Evolutionary conservation across 2,888 invertebrate species (phyloP).

Genomic region (Ennomos fuscantarius): DNA sequence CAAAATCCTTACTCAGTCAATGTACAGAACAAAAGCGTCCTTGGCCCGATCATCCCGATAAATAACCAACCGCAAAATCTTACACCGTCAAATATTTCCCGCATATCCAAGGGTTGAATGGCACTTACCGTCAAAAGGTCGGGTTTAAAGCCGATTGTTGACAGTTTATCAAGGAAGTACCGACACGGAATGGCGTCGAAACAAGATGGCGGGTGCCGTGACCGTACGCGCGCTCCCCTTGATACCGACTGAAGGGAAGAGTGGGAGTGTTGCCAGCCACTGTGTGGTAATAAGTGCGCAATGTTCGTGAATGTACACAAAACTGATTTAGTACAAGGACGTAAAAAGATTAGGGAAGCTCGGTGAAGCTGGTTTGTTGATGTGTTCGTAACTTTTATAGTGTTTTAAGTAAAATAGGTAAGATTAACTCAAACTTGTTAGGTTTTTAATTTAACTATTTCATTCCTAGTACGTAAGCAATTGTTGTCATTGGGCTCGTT

Average conservation of each 20-base stretch:
- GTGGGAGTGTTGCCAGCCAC: slow-evolving; percentile 27
- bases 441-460: no score
- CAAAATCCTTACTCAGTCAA: slow-evolving; percentile 21
- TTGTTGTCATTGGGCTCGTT: no score
- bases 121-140: slow-evolving; percentile 30
- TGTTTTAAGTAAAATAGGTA: no score
- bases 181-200: slow-evolving; percentile 61
- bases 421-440: no score
- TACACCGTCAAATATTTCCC: not conserved
- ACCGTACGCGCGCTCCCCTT: slow-evolving; percentile 60
- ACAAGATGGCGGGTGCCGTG: slow-evolving; percentile 52
- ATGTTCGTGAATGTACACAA: slow-evolving; percentile 10
- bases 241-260: slow-evolving; percentile 67
- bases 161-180: slow-evolving; percentile 54
- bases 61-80: slow-evolving; percentile 2
- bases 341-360: slow-evolving; percentile 9
- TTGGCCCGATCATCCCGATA: slow-evolving; percentile 37
- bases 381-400: not conserved
- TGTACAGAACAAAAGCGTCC: slow-evolving; percentile 45
- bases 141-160: slow-evolving; percentile 29
- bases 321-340: slow-evolving; percentile 5
- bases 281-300: slow-evolving; percentile 6
- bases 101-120: slow-evolving; percentile 9
- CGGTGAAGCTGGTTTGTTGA: slow-evolving; percentile 10
- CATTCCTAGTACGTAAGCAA: no score